Percentiles rank a stretch among this genome's conserved stretches.
These are phyloP conservation scores for Zootoca vivipara DNA, from an alignment of 2,113 vertebrate genomes.

Conservation along the genomic window DNA sequence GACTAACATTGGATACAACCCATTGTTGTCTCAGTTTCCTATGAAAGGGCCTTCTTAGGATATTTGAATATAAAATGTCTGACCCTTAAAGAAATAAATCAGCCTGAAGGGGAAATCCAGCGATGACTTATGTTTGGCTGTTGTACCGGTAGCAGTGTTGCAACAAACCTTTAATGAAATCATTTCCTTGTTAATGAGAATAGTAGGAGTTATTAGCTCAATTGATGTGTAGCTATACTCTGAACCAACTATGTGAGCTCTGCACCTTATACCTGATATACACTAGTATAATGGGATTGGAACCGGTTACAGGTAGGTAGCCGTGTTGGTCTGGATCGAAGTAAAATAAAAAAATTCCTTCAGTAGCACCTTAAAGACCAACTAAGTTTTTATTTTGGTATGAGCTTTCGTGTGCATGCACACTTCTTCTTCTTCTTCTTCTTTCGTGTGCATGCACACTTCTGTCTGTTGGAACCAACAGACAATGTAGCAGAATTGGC, in stretches of 20 bases:
- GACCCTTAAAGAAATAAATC: background rate
- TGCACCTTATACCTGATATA: background rate
- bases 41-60: background rate
- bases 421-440: too few relatives aligned
- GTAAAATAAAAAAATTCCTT: too few relatives aligned
- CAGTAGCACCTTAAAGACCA: too few relatives aligned
- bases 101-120: background rate
- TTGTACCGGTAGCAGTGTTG: background rate
- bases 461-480: background rate
- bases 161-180: background rate
- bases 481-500: background rate
- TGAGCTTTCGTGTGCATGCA: too few relatives aligned
- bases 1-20: too few relatives aligned
- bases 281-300: background rate
- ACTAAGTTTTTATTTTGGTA: too few relatives aligned
- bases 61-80: background rate
- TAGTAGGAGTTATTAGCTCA: background rate
- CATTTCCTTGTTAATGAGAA: background rate
- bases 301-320: too few relatives aligned
- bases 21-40: background rate
- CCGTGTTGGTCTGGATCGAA: too few relatives aligned
- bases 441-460: too few relatives aligned
- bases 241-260: background rate
- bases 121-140: background rate
- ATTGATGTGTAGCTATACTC: background rate